phyloP scores from a whole-genome alignment of 2,888 invertebrate genomes.

The Terebella lapidaria region DNA sequence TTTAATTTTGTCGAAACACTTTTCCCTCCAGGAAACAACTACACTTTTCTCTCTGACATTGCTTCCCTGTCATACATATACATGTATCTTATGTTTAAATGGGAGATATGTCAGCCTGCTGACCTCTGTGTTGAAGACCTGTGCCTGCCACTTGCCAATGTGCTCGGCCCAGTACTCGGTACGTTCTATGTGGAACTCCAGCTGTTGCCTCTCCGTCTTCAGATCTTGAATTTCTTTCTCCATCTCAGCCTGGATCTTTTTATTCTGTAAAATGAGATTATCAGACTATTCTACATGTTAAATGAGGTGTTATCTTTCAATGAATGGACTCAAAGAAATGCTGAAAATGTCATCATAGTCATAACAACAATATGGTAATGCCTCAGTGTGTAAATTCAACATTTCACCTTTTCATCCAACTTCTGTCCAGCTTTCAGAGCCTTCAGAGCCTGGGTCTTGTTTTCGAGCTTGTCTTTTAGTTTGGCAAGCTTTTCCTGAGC shows the following conservation, averaged over 20 bases:
- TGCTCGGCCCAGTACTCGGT: slow-evolving; percentile 89
- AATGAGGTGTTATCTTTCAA: too few species aligned
- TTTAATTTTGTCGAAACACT: too few species aligned
- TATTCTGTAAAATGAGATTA: slow-evolving; percentile 56
- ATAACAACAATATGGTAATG: too few species aligned
- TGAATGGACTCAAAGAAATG: too few species aligned
- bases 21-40: too few species aligned
- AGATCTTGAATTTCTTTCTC: slow-evolving; percentile 80
- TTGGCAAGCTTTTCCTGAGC: slow-evolving; percentile 76
- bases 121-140: slow-evolving; percentile 57
- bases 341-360: too few species aligned
- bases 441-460: slow-evolving; percentile 78
- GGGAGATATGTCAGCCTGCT: too few species aligned
- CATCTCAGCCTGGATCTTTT: slow-evolving; percentile 57
- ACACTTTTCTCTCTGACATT: too few species aligned
- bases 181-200: slow-evolving; percentile 77
- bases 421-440: slow-evolving; percentile 75
- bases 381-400: too few species aligned
- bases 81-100: too few species aligned
- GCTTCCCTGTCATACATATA: too few species aligned
- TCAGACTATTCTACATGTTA: too few species aligned
- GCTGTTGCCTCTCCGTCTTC: slow-evolving; percentile 71
- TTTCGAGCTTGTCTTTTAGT: slow-evolving; percentile 75
- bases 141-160: slow-evolving; percentile 80
- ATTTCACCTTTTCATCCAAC: slow-evolving; percentile 76